Evolutionary conservation across 2,797 vertebrate species (phyloP), one percentile per base, ranked within the genome.

Genomic region (Gallinago solitaria): DNA sequence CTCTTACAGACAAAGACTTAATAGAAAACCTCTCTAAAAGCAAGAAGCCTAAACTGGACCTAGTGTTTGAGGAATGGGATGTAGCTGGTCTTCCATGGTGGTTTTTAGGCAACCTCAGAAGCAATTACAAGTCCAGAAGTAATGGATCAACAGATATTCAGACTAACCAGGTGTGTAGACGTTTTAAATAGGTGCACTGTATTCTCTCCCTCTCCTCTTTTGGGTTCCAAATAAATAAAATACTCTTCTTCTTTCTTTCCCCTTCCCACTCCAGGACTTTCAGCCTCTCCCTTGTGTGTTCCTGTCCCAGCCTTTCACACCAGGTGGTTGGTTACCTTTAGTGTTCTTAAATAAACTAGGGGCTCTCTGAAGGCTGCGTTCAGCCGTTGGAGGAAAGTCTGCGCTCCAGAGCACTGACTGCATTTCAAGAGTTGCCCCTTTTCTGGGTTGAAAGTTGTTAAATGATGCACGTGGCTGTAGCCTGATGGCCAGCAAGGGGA

Each of bases 141-240:
- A 99, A 99, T n/a, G 99, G 99, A 79, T 99, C 99, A 41, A 99
- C 99, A 61, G 99, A 99, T 97, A 99, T 99, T 94, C 99, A 99
- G 96, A 99, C 99, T 76, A 99, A 99, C 98, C 99, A 99, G 99
- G 99, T 99, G 98, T 98, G 94, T 93, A 37, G 67, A 68, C 69
- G 4, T 57, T 83, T 90, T 64, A 43, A 88, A 69, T 73, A 92
- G 80, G 67, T 86, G 89, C 32, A 9, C 43, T 93, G 35, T 73
- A 4, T 82, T 74, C 45, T 89, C 14, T 89, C 33, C 51, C n/a
- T 89, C 30, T 91, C 14, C 16, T 91, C 64, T 89, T 77, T 37
- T 59, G 73, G 13, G 9, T 83, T 74, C 71, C 50, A 70, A 81
- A 6, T 53, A 16, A 85, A 68, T 92, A n/a, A 82, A 83, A 70